These are phyloP conservation scores for Epizoanthus ramosus DNA, from an alignment of 92 coral and sea anemone species.

Conservation along the genomic window DNA sequence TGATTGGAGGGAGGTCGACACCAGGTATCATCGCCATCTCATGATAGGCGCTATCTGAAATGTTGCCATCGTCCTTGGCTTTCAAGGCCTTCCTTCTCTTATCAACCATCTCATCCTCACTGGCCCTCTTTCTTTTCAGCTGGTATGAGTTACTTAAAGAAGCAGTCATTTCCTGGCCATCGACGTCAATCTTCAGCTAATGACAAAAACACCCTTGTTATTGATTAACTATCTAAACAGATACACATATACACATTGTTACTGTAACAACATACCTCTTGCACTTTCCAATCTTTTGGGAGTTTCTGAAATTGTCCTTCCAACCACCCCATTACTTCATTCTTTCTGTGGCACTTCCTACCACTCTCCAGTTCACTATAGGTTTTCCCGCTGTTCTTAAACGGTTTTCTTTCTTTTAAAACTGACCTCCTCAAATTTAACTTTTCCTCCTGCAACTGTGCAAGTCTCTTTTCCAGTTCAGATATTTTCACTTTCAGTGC, in stretches of 20 bases:
- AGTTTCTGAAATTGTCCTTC: neutral
- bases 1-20: neutral
- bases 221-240: neutral
- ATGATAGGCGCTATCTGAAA: neutral
- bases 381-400: neutral
- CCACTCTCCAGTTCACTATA: neutral
- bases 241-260: neutral
- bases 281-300: neutral
- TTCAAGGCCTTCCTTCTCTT: slow-evolving; percentile 7
- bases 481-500: neutral
- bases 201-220: too few species aligned
- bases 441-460: neutral
- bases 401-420: neutral
- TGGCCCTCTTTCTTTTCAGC: too few species aligned
- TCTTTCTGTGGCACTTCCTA: neutral
- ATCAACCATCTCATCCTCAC: neutral
- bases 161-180: too few species aligned
- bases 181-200: too few species aligned
- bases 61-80: neutral
- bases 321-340: neutral
- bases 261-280: neutral
- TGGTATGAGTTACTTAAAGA: too few species aligned
- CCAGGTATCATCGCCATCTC: neutral
- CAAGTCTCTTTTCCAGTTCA: neutral
- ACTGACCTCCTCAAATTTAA: neutral